phyloP scores from a whole-genome alignment of 2,113 vertebrate genomes.

The Peromyscus leucopus region DNA sequence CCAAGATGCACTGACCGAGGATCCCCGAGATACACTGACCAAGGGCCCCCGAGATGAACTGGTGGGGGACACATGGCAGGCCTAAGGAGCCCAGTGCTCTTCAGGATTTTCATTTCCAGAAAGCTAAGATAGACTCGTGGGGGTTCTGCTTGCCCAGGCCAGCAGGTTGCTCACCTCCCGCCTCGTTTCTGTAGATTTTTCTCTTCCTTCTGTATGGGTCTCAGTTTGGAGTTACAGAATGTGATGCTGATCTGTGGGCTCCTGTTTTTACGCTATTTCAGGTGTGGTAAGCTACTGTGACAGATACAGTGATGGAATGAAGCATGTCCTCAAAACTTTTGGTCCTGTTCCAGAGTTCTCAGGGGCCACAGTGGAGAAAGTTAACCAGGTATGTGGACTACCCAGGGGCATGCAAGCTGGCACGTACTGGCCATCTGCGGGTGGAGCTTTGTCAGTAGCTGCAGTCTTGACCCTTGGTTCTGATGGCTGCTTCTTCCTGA shows the following conservation, averaged over 20 bases:
- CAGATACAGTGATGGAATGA: constrained; percentile 91
- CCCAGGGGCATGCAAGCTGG: neutral
- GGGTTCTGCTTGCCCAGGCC: neutral
- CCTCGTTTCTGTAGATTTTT: neutral
- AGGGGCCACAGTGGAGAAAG: constrained; percentile 87
- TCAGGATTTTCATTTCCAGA: neutral
- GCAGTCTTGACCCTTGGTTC: neutral
- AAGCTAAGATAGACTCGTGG: neutral
- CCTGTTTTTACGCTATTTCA: constrained; percentile 82
- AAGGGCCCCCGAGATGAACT: neutral
- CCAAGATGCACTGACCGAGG: neutral
- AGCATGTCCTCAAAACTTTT: constrained; percentile 90
- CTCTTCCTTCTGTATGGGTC: too few species aligned
- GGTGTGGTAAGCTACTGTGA: constrained; percentile 93
- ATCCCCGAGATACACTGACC: neutral
- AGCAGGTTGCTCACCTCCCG: too few species aligned
- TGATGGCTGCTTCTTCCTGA: neutral
- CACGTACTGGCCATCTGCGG: rapidly evolving
- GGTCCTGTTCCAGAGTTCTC: constrained; percentile 94
- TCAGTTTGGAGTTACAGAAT: neutral
- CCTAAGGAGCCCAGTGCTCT: neutral
- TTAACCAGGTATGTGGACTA: constrained; percentile 87
- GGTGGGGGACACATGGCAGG: neutral
- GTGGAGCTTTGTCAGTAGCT: neutral
- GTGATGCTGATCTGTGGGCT: neutral